Evolutionary conservation across 2,888 invertebrate species (phyloP).

Genomic region (Petrolisthes manimaculis): DNA sequence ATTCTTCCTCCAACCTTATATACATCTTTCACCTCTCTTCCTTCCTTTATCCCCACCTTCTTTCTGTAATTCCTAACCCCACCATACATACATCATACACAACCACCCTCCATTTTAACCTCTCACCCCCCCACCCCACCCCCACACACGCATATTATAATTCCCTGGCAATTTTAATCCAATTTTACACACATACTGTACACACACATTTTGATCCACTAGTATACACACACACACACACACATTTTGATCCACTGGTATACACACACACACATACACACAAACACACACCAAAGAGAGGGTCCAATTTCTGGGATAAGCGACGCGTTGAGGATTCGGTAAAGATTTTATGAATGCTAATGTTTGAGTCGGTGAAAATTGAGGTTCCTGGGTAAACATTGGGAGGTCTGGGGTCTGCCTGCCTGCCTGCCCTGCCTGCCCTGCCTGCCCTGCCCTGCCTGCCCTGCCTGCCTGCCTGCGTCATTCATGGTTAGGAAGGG

Average conservation of each 20-base stretch:
- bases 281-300: not conserved
- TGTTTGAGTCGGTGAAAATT: constrained; percentile 34
- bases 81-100: not conserved
- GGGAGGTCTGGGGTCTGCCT: not conserved
- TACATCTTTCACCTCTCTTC: no score
- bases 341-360: constrained; percentile 36
- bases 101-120: not conserved
- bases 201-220: not conserved
- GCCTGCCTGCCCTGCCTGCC: not conserved
- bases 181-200: not conserved
- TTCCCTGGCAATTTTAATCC: not conserved
- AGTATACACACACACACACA: not conserved
- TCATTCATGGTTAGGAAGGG: not conserved
- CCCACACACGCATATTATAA: not conserved
- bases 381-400: constrained; percentile 31
- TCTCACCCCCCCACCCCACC: not conserved
- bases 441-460: not conserved
- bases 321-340: constrained; percentile 28
- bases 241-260: not conserved
- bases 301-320: constrained; percentile 30
- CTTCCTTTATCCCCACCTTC: no score
- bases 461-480: not conserved
- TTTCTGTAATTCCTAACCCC: not conserved
- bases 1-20: no score
- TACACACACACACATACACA: not conserved